A percentile compares a stretch with the other conserved stretches of the same genome.
These are phyloP conservation scores for Eulemur coronatus DNA, from an alignment of 2,797 vertebrate species.

Conservation along the genomic window DNA sequence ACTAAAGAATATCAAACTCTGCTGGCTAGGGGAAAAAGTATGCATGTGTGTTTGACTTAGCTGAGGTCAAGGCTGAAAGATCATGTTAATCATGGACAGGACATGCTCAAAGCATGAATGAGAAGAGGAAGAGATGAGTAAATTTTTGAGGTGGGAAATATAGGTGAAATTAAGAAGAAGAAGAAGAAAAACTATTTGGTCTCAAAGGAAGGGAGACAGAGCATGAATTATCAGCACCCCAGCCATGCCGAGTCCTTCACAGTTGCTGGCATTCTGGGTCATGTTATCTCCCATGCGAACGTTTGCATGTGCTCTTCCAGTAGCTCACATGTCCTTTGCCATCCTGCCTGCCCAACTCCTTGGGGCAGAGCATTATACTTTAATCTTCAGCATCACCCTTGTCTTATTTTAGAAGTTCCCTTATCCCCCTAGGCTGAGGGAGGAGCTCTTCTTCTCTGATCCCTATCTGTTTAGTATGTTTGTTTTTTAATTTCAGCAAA, in stretches of 20 bases:
- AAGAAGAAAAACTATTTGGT: not conserved
- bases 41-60: not conserved
- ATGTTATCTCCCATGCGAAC: no score
- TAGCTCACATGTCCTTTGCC: not conserved
- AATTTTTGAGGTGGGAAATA: not conserved
- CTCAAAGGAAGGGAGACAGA: not conserved
- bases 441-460: not conserved
- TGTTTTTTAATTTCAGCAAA: not conserved
- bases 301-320: not conserved
- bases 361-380: not conserved
- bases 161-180: not conserved
- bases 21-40: not conserved
- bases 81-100: no score
- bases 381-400: not conserved
- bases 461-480: not conserved
- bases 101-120: not conserved
- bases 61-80: not conserved
- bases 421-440: not conserved
- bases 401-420: not conserved
- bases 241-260: no score
- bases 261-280: not conserved
- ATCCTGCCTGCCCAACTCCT: not conserved
- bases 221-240: not conserved
- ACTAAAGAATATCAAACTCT: not conserved
- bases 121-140: not conserved